These are phyloP conservation scores for Trinorchestia longiramus DNA, from an alignment of 1,140 invertebrate genomes.

Conservation along the genomic window DNA sequence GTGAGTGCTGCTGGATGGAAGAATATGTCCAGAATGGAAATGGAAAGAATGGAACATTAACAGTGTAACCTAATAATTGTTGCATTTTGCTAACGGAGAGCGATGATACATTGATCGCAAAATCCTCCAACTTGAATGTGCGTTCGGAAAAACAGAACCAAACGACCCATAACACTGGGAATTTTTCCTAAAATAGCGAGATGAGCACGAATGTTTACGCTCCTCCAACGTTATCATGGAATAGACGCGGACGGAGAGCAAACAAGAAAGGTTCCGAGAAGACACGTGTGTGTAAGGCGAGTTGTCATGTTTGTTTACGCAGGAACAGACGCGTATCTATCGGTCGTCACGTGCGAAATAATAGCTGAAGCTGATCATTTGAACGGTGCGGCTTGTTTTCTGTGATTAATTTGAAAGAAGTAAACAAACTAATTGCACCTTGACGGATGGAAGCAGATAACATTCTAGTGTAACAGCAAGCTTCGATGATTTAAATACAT, in stretches of 20 bases:
- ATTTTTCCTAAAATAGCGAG: neutral
- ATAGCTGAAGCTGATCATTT: neutral
- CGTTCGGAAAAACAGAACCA: neutral
- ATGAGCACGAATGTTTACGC: neutral
- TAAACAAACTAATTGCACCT: neutral
- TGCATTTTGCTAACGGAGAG: neutral
- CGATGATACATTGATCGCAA: neutral
- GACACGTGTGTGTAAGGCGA: neutral
- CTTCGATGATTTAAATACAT: neutral
- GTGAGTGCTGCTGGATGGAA: neutral
- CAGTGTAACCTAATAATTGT: neutral
- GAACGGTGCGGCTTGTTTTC: neutral
- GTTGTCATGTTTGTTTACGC: neutral
- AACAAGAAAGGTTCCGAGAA: neutral
- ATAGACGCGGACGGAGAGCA: neutral
- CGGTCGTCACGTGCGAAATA: neutral
- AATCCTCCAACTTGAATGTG: neutral
- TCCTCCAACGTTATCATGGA: neutral
- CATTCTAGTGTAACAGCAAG: neutral
- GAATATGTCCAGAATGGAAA: no score
- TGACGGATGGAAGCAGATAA: neutral
- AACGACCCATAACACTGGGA: neutral
- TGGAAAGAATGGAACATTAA: neutral
- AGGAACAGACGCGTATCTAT: neutral
- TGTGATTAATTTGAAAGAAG: neutral